phyloP scores from a whole-genome alignment of 2,797 vertebrate genomes.

The Coreius guichenoti region DNA sequence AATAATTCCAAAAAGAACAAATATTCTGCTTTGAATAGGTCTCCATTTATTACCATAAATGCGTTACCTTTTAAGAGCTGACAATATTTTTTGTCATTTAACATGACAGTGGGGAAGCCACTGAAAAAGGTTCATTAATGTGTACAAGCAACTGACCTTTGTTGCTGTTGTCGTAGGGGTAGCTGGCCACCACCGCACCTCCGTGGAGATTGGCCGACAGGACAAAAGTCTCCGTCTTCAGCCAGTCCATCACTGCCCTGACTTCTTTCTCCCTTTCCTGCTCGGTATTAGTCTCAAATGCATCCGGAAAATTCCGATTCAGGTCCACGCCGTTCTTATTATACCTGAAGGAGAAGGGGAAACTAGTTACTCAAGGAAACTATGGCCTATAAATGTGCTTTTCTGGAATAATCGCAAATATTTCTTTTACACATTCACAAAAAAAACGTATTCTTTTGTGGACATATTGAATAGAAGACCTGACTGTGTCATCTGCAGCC shows the following conservation, averaged over 20 bases:
- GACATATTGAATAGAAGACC: neutral
- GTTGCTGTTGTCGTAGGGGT: constrained; percentile 91
- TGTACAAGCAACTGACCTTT: constrained; percentile 72
- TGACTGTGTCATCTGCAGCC: neutral
- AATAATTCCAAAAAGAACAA: too few species aligned
- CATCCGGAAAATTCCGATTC: constrained; percentile 94
- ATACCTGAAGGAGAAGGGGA: constrained; percentile 72
- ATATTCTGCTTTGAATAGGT: too few species aligned
- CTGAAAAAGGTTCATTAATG: neutral
- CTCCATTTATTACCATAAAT: neutral
- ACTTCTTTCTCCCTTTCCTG: constrained; percentile 85
- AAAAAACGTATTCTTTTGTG: neutral
- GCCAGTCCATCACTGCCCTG: constrained; percentile 87
- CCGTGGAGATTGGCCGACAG: constrained; percentile 96
- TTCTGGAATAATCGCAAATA: neutral
- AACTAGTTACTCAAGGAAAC: neutral
- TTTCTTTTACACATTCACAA: neutral
- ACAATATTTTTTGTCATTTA: neutral
- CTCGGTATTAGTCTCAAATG: constrained; percentile 67
- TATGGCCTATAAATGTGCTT: neutral
- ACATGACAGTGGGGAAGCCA: neutral
- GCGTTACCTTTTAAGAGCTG: neutral
- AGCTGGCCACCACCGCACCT: constrained; percentile 93
- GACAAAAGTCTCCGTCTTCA: constrained; percentile 86
- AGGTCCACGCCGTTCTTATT: constrained; percentile 86